Evolutionary conservation across 2,888 invertebrate species (phyloP), one percentile per base, ranked within the genome.

Genomic region (Dynastes grantii): DNA sequence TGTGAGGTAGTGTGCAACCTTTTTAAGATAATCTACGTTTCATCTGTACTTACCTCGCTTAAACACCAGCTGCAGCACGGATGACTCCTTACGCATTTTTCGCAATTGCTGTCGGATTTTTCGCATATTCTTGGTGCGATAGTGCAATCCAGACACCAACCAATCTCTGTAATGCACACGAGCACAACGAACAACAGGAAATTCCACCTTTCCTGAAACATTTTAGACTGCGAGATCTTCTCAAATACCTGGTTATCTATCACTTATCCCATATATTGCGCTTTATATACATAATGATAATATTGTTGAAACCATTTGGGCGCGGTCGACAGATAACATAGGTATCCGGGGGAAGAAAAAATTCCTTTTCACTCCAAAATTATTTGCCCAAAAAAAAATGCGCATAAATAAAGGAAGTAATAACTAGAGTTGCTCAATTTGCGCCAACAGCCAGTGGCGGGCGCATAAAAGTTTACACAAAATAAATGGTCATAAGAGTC

Each of bases 31-130:
- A 22, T 22, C 16, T 1, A 22, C 22, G 22, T 9, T 40, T 40
- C 1, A 40, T 0, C 45, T 1, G 11, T 6, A 80, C 37, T 82
- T 83, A 86, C 86, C 82, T 32, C 51, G 6, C 53, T 55, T 13
- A 64, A 67, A 58, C 79, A 79, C 79, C 79, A 79, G 22, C 55
- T 73, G 37, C 79, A 79, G 13, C 79, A 79, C n/a, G 79, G 79
- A 29, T 79, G 79, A 49, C 58, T 75, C 22, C 70, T 73, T 11
- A 79, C 45, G 37, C 79, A 79, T 51, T 53, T 11, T 32, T 73
- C 73, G 73, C 79, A 79, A 27, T 32, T 65, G 40, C 11, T 32
- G 49, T 77, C 70, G 0, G 45, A 65, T 8, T 58, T 64, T 75
- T 75, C 55, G 49, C 79, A 79, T 58, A 63, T 71, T 32, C 73